Evolutionary conservation across 2,888 invertebrate species (phyloP).

Genomic region (Cylloceria caligata): DNA sequence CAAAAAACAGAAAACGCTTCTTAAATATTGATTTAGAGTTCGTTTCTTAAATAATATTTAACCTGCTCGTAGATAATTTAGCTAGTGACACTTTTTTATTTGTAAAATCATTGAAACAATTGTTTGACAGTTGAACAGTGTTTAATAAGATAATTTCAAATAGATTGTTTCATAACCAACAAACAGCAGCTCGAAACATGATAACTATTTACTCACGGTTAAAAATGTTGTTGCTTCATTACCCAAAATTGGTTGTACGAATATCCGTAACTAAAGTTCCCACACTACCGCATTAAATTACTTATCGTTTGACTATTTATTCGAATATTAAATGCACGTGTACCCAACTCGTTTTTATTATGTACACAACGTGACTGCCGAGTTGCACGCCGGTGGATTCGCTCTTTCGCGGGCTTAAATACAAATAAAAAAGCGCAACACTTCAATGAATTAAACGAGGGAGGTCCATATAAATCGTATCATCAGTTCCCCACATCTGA

Average conservation of each 20-base stretch:
- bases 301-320: background rate
- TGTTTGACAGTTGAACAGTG: too few relatives aligned
- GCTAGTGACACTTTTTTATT: too few relatives aligned
- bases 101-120: too few relatives aligned
- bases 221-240: slow-evolving; percentile 7
- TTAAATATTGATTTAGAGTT: too few relatives aligned
- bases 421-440: background rate
- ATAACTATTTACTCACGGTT: slow-evolving; percentile 43
- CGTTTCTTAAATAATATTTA: too few relatives aligned
- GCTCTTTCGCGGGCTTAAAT: background rate
- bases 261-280: background rate
- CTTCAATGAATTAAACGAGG: too few relatives aligned
- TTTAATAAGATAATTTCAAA: too few relatives aligned
- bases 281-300: background rate
- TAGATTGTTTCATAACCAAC: slow-evolving; percentile 12
- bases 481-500: too few relatives aligned
- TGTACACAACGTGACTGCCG: slow-evolving; percentile 18
- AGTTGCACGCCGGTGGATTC: background rate
- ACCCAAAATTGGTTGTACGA: background rate
- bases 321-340: slow-evolving; percentile 35
- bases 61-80: too few relatives aligned
- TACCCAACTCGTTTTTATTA: background rate
- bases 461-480: too few relatives aligned
- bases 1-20: too few relatives aligned
- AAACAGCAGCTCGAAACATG: background rate